Evolutionary conservation across 64 coral and sea anemone species (phyloP).

Genomic region (Stichodactyla helianthus): DNA sequence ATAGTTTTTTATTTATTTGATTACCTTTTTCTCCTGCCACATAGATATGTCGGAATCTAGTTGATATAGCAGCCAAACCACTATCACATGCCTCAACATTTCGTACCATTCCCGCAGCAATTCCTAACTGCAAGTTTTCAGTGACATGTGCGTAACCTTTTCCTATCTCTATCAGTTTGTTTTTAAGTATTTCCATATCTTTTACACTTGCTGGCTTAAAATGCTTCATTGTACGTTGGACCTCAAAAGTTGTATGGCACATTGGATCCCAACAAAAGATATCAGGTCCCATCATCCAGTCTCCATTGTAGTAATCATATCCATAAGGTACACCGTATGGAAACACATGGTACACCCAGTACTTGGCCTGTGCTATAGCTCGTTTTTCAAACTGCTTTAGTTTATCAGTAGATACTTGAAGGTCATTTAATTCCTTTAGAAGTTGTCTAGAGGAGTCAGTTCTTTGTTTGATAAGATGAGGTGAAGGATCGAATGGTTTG

Average conservation of each 20-base stretch:
- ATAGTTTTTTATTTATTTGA: no score
- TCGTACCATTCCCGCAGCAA: conserved; percentile 76
- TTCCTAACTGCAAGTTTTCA: conserved; percentile 52
- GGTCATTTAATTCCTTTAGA: conserved; percentile 22
- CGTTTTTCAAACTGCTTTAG: conserved; percentile 61
- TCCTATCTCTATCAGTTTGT: conserved; percentile 41
- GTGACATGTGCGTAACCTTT: conserved; percentile 36
- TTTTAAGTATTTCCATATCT: conserved; percentile 35
- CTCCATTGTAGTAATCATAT: conserved; percentile 61
- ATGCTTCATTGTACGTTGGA: conserved; percentile 18
- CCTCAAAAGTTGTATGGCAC: conserved; percentile 27
- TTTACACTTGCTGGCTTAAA: conserved; percentile 50
- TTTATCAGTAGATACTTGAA: conserved; percentile 34
- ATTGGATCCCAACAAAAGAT: conserved; percentile 79
- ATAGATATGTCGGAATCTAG: conserved; percentile 36
- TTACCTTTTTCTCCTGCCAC: conserved; percentile 49
- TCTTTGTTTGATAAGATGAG: conserved; percentile 33
- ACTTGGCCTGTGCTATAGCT: conserved; percentile 35
- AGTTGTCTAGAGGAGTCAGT: conserved; percentile 41
- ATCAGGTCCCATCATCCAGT: conserved; percentile 75
- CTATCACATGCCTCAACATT: conserved; percentile 46
- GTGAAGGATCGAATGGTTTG: conserved; percentile 65
- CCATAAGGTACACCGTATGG: conserved; percentile 50
- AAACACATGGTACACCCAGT: conserved; percentile 59
- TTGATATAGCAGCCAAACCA: conserved; percentile 44